Base-by-base conservation (phyloP, 2,113 vertebrate genomes). In the Ictidomys tridecemlineatus region DNA sequence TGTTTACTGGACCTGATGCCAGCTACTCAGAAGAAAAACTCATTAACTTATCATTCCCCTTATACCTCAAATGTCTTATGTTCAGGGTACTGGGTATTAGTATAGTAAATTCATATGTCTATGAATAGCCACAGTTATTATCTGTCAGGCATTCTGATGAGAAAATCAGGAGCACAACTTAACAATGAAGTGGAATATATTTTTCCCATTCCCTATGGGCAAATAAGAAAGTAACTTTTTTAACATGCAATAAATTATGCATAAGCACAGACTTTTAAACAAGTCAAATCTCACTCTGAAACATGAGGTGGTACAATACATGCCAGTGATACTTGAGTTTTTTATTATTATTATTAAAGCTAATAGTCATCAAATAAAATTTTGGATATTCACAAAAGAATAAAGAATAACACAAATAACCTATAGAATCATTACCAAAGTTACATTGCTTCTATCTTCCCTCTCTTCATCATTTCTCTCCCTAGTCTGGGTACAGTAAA, bases 121-220 rank as follows among this genome's bases (percentile, higher is more conserved):
- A 69, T 97, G 91, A 97, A 89, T 93, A 96, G 91, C 73, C 37
- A 53, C 88, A 89, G 82, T 92, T 97, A 87, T 88, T 97, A 94
- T 91, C 84, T 94, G 86, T 97, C 93, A 97, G 39, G 74, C 63
- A 95, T 97, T 93, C 70, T 91, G 89, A 96, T 95, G 87, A 97
- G 92, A 97, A 93, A 97, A 95, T 98, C 87, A 94, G 70, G 84
- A 93, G 72, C 63, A 94, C 95, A 93, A 89, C 72, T 92, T 89
- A 83, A 89, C 78, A 95, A 37, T 80, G 84, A 97, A 89, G 42
- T 69, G n/a, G 48, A 37, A 86, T 42, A 89, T 88, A 72, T 87
- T 93, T 92, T 92, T 89, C n/a, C n/a, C 8, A 22, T 89, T 98
- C 91, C 79, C 79, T 42, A 3, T 76, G 70, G 76, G 89, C 51